These are phyloP conservation scores for Ecliptopera silaceata DNA, from an alignment of 2,888 invertebrate genomes.

Conservation along the genomic window DNA sequence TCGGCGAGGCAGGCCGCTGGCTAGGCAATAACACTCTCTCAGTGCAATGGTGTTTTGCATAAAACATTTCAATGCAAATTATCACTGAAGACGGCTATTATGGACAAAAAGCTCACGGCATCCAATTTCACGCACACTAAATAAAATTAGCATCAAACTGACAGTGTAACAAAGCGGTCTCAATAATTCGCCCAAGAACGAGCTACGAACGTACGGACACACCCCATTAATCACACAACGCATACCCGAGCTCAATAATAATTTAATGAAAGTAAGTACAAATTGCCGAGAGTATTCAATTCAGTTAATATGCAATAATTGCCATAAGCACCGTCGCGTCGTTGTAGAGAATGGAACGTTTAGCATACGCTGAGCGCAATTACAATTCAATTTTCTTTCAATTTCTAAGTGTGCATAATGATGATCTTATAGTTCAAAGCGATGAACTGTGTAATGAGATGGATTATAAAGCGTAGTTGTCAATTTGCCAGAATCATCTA, in stretches of 20 bases:
- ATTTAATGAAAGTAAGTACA: constrained; percentile 63
- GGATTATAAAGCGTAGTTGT: constrained; percentile 55
- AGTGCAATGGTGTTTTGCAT: constrained; percentile 52
- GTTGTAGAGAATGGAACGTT: constrained; percentile 60
- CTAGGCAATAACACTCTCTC: constrained; percentile 45
- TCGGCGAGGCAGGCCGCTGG: constrained; percentile 41
- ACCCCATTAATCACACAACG: constrained; percentile 63
- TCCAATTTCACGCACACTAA: constrained; percentile 79
- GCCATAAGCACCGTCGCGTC: constrained; percentile 29
- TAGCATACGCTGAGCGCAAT: constrained; percentile 68
- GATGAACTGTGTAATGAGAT: constrained; percentile 47
- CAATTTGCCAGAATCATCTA: constrained; percentile 38
- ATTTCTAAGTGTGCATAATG: constrained; percentile 58
- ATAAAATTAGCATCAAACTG: constrained; percentile 77
- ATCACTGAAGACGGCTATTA: constrained; percentile 46
- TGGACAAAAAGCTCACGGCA: constrained; percentile 61
- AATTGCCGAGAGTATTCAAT: constrained; percentile 58
- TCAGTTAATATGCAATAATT: constrained; percentile 74
- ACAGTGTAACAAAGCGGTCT: constrained; percentile 76
- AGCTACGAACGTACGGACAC: constrained; percentile 59
- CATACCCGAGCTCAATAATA: constrained; percentile 54
- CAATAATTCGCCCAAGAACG: constrained; percentile 74
- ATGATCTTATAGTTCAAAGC: constrained; percentile 40
- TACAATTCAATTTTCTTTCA: constrained; percentile 74
- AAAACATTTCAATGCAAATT: constrained; percentile 67